Base-by-base conservation (phyloP, 1,140 invertebrate species). In the Sweltsa coloradensis region DNA sequence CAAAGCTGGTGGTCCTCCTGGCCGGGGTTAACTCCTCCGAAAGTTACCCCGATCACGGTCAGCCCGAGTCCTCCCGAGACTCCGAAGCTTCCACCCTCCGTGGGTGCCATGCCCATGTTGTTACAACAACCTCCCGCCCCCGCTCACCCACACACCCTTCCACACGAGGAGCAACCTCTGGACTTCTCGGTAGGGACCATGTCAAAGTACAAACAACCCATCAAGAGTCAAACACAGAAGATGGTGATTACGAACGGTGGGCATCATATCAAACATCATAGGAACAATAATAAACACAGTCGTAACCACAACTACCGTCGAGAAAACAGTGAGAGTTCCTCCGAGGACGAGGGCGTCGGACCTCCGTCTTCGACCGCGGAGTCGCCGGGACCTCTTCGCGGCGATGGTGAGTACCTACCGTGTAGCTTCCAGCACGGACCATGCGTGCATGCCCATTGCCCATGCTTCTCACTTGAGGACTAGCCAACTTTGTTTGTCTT, bases 111-210 rank as follows among this genome's bases (percentile, higher is more conserved):
- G n/a, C n/a, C n/a, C n/a, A n/a, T n/a, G n/a, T n/a, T n/a, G n/a
- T n/a, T n/a, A n/a, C n/a, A n/a, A n/a, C n/a, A n/a, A n/a, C n/a
- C n/a, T n/a, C n/a, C 43, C 27, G 27, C 27, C 27, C n/a, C 43
- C 27, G 18, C 6, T 19, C n/a, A 31, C 34, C 2, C 42, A 0
- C 14, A 19, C 41, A 42, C 27, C n/a, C 11, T n/a, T 7, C 23
- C 27, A 3, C 41, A 43, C 21, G 41, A 43, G 21, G 43, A 45
- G 13, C 43, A 45, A 21, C 43, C 43, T 21, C 27, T 45, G 25
- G 43, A 45, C 25, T 45, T 45, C 43, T 45, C 43, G 9, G n/a
- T n/a, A n/a, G n/a, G n/a, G n/a, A n/a, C n/a, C 16, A 40, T 40
- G 37, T 22, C 19, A 5, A 40, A 40, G 16, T 19, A 40, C 37